A percentile compares a stretch with the other conserved stretches of the same genome.
Conservation (phyloP, 2,888 invertebrate species). For the Drosophila heteroneura region DNA sequence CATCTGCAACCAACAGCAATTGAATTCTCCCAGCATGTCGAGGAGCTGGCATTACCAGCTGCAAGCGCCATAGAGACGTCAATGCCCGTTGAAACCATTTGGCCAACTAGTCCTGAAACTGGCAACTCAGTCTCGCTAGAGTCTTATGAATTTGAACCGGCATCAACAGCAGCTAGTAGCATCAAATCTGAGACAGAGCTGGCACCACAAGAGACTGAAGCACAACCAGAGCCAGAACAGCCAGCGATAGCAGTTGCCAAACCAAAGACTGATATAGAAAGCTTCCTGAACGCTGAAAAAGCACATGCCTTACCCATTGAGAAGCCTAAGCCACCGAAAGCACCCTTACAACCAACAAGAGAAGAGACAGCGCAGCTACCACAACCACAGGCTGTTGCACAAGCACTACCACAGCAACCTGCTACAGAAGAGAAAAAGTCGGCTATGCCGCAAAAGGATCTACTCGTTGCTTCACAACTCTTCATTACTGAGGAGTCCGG, state of each 20-base stretch:
- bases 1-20: constrained; percentile 81
- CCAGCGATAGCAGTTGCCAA: neutral
- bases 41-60: constrained; percentile 53
- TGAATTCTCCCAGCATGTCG: constrained; percentile 80
- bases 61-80: constrained; percentile 25
- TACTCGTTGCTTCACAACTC: constrained; percentile 80
- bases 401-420: neutral
- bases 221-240: constrained; percentile 1
- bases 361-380: constrained; percentile 5
- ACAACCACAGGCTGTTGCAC: neutral
- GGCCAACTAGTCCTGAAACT: constrained; percentile 83
- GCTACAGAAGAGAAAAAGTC: constrained; percentile 2
- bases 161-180: constrained; percentile 21
- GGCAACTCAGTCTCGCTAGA: constrained; percentile 80
- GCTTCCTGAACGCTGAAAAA: constrained; percentile 42
- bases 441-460: constrained; percentile 55
- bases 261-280: constrained; percentile 34
- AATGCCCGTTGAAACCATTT: constrained; percentile 73
- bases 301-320: constrained; percentile 7
- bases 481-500: constrained; percentile 83
- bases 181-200: constrained; percentile 19
- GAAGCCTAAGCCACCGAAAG: neutral
- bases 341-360: constrained; percentile 14
- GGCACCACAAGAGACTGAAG: constrained; percentile 24
- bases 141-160: constrained; percentile 80